Conservation (phyloP, 1,140 invertebrate species). For the Ruditapes philippinarum region DNA sequence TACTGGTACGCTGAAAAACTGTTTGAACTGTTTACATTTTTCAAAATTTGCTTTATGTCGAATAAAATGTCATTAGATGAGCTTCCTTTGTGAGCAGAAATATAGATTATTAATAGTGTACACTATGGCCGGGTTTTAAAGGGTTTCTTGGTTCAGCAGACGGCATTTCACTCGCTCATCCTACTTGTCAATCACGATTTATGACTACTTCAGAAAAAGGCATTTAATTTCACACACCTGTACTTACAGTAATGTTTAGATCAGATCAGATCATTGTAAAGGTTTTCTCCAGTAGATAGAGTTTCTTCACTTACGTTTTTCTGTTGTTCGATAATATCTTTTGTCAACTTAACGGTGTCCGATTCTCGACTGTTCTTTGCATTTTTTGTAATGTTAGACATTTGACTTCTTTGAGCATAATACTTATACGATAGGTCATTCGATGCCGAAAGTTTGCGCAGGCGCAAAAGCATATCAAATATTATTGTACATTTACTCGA, state of each 20-base stretch:
- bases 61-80: too few species aligned
- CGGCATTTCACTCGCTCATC: not conserved
- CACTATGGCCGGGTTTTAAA: not conserved
- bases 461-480: too few species aligned
- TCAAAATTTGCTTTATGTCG: too few species aligned
- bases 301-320: slow-evolving; percentile 5
- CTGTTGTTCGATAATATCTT: not conserved
- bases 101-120: not conserved
- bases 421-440: too few species aligned
- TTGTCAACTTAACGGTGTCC: not conserved
- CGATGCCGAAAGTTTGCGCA: too few species aligned
- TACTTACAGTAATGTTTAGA: not conserved
- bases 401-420: too few species aligned
- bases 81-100: not conserved
- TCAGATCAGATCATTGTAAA: not conserved
- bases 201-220: not conserved
- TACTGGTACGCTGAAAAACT: too few species aligned
- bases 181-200: not conserved
- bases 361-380: not conserved
- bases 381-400: not conserved
- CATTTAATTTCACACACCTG: slow-evolving; percentile 1
- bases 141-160: not conserved
- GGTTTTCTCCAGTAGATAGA: not conserved
- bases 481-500: too few species aligned
- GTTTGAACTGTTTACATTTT: too few species aligned